These are phyloP conservation scores for Amphipyra berbera DNA, from an alignment of 2,888 invertebrate species.

Conservation along the genomic window DNA sequence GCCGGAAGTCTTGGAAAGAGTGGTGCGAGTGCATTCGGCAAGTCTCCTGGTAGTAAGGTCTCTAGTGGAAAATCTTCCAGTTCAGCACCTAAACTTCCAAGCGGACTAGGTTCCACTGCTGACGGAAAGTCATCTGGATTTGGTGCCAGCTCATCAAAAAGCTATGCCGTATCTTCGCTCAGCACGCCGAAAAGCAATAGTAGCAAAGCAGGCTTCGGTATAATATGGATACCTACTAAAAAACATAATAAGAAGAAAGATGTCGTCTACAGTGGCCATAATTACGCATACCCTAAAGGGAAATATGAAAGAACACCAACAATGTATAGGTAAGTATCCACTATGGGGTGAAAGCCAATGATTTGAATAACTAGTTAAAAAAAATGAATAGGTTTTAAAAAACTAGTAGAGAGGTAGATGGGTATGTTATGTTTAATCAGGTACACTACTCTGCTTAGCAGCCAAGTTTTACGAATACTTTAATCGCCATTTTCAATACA, in stretches of 20 bases:
- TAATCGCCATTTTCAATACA: no score
- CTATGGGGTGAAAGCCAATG: no score
- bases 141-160: slow-evolving; percentile 64
- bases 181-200: slow-evolving; percentile 64
- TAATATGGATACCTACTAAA: slow-evolving; percentile 82
- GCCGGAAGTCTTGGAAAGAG: slow-evolving; percentile 42
- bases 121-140: slow-evolving; percentile 48
- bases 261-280: slow-evolving; percentile 72
- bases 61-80: slow-evolving; percentile 39
- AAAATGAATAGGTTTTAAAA: no score
- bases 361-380: no score
- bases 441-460: no score
- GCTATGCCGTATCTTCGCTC: slow-evolving; percentile 64
- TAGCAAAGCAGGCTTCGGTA: slow-evolving; percentile 76
- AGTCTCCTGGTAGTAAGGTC: slow-evolving; percentile 43
- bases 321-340: slow-evolving; percentile 81
- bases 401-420: no score
- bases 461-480: no score
- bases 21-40: slow-evolving; percentile 40
- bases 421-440: no score
- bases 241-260: slow-evolving; percentile 80
- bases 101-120: slow-evolving; percentile 46
- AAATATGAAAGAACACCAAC: slow-evolving; percentile 76
- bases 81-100: slow-evolving; percentile 40
- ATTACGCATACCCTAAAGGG: slow-evolving; percentile 66